Conservation (phyloP, 2,888 invertebrate species). For the Cataglyphis livida region DNA sequence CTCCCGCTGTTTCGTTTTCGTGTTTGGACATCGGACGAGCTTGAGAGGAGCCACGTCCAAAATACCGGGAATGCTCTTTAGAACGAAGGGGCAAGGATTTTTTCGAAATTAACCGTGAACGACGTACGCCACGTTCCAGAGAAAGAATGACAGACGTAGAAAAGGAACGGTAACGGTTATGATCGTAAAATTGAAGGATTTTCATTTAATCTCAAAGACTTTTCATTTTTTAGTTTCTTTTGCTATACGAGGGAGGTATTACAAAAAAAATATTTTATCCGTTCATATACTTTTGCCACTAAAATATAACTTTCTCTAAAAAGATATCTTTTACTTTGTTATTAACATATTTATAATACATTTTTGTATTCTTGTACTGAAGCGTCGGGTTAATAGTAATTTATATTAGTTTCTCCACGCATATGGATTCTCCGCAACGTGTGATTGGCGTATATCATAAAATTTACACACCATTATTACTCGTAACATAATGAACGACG, state of each 20-base stretch:
- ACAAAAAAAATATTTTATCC: not conserved
- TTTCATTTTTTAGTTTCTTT: not conserved
- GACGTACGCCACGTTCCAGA: slow-evolving; percentile 54
- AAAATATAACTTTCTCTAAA: not conserved
- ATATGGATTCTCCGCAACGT: not conserved
- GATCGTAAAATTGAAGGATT: not conserved
- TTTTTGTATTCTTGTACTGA: not conserved
- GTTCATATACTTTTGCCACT: too few species aligned
- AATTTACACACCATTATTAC: slow-evolving; percentile 37
- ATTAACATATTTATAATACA: not conserved
- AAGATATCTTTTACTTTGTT: not conserved
- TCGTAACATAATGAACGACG: slow-evolving; percentile 31
- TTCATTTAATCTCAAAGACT: not conserved
- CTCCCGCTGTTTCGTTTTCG: slow-evolving; percentile 72
- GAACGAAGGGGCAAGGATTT: slow-evolving; percentile 27
- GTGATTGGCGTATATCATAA: slow-evolving; percentile 19
- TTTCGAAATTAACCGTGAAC: slow-evolving; percentile 68
- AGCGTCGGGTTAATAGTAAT: not conserved
- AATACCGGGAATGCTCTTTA: slow-evolving; percentile 45
- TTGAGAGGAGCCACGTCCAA: slow-evolving; percentile 14
- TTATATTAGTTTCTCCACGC: not conserved
- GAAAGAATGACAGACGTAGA: slow-evolving; percentile 38
- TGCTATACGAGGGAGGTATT: too few species aligned
- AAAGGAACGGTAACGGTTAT: not conserved
- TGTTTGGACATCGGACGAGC: slow-evolving; percentile 56